Percentiles rank a stretch among this genome's conserved stretches.
Conservation (phyloP, 2,797 vertebrate species). For the Rhinatrema bivittatum region DNA sequence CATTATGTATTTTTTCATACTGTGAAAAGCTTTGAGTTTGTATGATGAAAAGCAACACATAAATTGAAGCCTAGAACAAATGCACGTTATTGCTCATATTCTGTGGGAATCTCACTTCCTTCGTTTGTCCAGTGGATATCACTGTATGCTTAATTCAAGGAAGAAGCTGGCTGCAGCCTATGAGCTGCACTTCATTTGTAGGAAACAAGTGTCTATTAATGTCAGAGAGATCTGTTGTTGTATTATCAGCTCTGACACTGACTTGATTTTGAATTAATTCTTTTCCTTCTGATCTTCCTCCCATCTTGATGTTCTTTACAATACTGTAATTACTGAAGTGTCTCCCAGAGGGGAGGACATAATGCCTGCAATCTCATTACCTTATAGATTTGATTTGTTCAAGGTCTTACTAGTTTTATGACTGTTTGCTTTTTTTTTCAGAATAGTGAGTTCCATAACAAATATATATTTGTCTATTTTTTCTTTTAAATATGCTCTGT, state of each 20-base stretch:
- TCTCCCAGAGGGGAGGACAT: slow-evolving; percentile 12
- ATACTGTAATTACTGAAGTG: slow-evolving; percentile 6
- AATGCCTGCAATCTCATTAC: slow-evolving; percentile 1
- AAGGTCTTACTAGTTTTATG: slow-evolving; percentile 1
- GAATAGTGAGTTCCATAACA: too few species aligned
- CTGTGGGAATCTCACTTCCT: too few species aligned
- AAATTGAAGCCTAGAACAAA: too few species aligned
- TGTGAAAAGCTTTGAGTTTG: too few species aligned
- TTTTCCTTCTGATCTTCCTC: slow-evolving; percentile 13
- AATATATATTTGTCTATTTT: too few species aligned
- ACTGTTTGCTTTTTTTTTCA: too few species aligned
- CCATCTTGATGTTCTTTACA: slow-evolving; percentile 12
- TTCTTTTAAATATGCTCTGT: too few species aligned
- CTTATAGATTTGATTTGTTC: slow-evolving; percentile 7
- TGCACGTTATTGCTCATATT: too few species aligned
- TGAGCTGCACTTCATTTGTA: slow-evolving; percentile 21
- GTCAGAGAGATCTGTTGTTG: slow-evolving; percentile 22
- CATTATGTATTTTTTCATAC: too few species aligned
- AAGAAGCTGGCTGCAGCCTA: slow-evolving; percentile 3
- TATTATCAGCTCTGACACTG: slow-evolving; percentile 22
- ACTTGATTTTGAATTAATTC: slow-evolving; percentile 17
- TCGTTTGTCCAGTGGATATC: too few species aligned
- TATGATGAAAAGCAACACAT: too few species aligned
- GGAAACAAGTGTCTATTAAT: slow-evolving; percentile 26
- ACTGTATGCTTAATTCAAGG: too few species aligned